Conservation (phyloP, 2,797 vertebrate species). For the Cossypha niveicapilla region DNA sequence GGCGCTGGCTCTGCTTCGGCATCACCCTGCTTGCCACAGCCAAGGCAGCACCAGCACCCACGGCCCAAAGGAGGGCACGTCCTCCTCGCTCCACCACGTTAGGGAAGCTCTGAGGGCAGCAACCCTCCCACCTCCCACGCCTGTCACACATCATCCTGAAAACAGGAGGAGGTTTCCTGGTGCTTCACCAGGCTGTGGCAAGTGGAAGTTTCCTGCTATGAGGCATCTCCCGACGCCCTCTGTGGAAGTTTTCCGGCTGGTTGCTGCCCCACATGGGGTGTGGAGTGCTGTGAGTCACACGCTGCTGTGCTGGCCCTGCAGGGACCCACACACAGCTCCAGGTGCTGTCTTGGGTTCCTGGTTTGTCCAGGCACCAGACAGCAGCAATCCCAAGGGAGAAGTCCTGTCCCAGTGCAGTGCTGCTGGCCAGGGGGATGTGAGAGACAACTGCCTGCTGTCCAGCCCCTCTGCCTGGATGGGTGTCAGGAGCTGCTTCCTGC, state of each 20-base stretch:
- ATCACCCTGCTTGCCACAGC: background rate
- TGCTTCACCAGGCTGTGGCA: constrained; percentile 3
- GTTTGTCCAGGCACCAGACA: rapidly evolving
- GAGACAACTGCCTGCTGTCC: background rate
- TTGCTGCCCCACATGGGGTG: background rate
- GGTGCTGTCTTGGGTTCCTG: background rate
- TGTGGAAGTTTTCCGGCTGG: background rate
- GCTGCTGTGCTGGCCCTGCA: rapidly evolving
- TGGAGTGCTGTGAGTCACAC: background rate
- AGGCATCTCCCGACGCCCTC: background rate
- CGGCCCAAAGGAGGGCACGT: background rate
- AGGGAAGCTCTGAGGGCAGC: background rate
- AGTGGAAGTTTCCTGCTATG: constrained; percentile 34
- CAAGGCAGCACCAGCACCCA: rapidly evolving
- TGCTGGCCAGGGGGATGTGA: rapidly evolving
- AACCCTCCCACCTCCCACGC: background rate
- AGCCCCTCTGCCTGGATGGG: background rate
- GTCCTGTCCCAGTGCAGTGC: rapidly evolving
- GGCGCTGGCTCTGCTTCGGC: rapidly evolving
- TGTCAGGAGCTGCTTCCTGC: background rate
- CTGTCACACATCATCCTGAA: background rate
- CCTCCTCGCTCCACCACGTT: rapidly evolving
- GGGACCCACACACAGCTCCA: rapidly evolving
- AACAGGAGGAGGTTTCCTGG: constrained; percentile 12
- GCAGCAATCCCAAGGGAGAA: background rate